These are phyloP conservation scores for Syncerus caffer DNA, from an alignment of 2,797 vertebrate genomes.

Conservation along the genomic window DNA sequence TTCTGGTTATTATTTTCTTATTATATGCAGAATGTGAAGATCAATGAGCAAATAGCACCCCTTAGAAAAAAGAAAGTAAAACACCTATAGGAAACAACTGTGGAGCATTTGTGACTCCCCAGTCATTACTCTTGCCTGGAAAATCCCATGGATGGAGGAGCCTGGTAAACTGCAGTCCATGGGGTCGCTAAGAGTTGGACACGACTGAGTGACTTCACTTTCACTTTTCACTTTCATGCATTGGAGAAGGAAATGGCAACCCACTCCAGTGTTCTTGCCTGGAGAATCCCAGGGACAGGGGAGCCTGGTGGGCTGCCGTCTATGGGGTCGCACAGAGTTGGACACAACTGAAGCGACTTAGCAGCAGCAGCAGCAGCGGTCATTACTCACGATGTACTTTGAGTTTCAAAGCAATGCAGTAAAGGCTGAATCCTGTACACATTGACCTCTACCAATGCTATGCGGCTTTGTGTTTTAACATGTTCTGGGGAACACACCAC, in stretches of 20 bases:
- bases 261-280: no score
- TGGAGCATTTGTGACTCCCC: not conserved
- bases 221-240: no score
- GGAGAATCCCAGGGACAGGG: no score
- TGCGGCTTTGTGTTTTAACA: not conserved
- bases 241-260: no score
- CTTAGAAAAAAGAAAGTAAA: not conserved
- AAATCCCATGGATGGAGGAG: no score
- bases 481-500: not conserved
- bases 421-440: not conserved
- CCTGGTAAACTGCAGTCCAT: no score
- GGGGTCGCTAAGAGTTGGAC: no score
- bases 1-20: conserved; percentile 14
- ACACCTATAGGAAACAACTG: not conserved
- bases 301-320: no score
- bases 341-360: no score
- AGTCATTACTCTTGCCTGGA: not conserved
- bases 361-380: not conserved
- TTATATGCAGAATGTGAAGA: not conserved
- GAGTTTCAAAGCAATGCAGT: not conserved
- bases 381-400: not conserved
- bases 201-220: no score
- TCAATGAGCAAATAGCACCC: not conserved
- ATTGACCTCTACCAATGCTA: not conserved
- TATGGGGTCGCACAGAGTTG: no score